Evolutionary conservation across 1,140 invertebrate genomes (phyloP).

Genomic region (Choristoneura fumiferana): DNA sequence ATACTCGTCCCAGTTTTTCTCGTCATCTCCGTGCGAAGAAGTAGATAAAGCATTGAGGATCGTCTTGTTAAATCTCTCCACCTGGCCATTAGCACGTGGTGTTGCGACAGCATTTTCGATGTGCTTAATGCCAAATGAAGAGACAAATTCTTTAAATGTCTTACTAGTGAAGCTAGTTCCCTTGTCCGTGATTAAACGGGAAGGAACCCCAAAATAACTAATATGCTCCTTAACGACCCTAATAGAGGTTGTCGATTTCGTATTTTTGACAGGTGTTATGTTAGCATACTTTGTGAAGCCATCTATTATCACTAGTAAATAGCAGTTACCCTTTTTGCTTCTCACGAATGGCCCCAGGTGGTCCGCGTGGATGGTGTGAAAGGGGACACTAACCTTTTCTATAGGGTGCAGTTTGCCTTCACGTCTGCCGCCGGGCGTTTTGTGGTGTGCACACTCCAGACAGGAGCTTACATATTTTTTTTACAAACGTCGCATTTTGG

Average conservation of each 20-base stretch:
- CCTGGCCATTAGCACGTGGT: conserved; percentile 39
- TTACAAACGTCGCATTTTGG: conserved; percentile 35
- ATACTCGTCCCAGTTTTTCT: conserved; percentile 31
- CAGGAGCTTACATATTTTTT: conserved; percentile 37
- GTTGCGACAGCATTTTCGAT: conserved; percentile 35
- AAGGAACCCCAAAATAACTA: conserved; percentile 32
- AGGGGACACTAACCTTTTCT: conserved; percentile 38
- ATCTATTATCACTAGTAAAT: conserved; percentile 35
- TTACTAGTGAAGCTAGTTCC: conserved; percentile 35
- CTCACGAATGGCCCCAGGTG: conserved; percentile 42
- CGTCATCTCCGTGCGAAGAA: conserved; percentile 24
- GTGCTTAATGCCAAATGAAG: conserved; percentile 31
- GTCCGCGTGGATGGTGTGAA: conserved; percentile 50
- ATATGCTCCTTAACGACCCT: conserved; percentile 28
- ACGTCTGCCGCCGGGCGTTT: conserved; percentile 35
- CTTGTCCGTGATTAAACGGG: conserved; percentile 33
- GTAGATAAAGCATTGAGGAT: conserved; percentile 32
- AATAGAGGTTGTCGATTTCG: conserved; percentile 28
- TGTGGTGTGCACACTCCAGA: conserved; percentile 38
- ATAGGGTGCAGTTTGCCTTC: conserved; percentile 45
- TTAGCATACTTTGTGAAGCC: conserved; percentile 36
- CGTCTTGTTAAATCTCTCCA: conserved; percentile 39
- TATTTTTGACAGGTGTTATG: conserved; percentile 30
- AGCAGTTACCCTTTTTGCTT: conserved; percentile 32
- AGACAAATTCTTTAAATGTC: conserved; percentile 30